Conservation (phyloP, 2,113 vertebrate genomes). For the Pyxicephalus adspersus region DNA sequence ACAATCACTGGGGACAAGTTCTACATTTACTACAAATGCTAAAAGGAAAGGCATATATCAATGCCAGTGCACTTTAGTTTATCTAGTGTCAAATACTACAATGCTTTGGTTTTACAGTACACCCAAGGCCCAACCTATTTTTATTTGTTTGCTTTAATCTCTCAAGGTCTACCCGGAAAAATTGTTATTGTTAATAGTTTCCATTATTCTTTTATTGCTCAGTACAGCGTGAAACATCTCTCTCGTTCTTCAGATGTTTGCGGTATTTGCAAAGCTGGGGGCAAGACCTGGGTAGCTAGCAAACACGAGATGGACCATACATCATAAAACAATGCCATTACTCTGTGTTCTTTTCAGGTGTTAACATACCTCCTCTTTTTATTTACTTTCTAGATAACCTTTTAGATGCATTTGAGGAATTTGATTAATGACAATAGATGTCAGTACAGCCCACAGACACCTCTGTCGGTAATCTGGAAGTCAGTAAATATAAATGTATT, state of each 20-base stretch:
- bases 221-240: not conserved
- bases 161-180: not conserved
- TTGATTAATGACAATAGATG: not conserved
- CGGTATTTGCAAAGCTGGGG: not conserved
- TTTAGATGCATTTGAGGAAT: not conserved
- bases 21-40: no score
- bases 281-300: not conserved
- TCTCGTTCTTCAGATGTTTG: not conserved
- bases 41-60: no score
- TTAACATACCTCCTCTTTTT: not conserved
- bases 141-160: not conserved
- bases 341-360: conserved; percentile 19
- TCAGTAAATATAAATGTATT: not conserved
- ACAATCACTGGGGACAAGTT: no score
- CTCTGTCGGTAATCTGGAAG: not conserved
- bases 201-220: not conserved
- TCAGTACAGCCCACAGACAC: not conserved
- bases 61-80: no score
- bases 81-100: no score
- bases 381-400: not conserved
- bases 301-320: no score
- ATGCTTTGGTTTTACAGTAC: no score
- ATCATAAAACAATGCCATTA: not conserved
- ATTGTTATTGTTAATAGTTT: not conserved
- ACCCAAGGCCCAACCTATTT: no score